Base-by-base conservation (phyloP, 2,888 invertebrate species). In the Temnothorax rugatulus region DNA sequence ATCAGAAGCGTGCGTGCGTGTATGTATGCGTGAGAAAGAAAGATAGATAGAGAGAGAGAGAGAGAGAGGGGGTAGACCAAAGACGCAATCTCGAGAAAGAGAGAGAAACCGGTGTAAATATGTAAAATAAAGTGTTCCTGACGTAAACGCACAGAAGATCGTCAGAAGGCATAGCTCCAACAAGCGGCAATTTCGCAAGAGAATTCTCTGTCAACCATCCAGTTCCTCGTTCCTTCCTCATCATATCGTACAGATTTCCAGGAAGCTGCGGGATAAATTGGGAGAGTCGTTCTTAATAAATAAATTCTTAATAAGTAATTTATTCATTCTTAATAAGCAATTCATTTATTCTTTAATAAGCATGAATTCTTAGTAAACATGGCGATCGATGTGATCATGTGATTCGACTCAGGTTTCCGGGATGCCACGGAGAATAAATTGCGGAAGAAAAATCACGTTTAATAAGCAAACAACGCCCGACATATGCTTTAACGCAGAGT, bases 101-200 rank as follows among this genome's bases (percentile, higher is more conserved):
- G 54, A 13, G 34, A 66, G 44, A 38, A 59, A 79, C 54, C 79
- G 71, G 71, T 92, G 92, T 92, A 92, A 88, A 92, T 92, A 92
- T 92, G 92, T 92, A 92, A 86, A 87, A 90, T 92, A 90, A 69
- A 89, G 83, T 90, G 88, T 91, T 90, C 90, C 88, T 86, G 90
- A 92, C 88, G 86, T 91, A 92, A 92, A 88, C 92, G 92, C 93
- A 92, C 92, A 91, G 89, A 90, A 59, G 34, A 79, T 81, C 69
- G 71, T 82, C 84, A 86, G 73, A 86, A 82, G 68, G 44, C 44
- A 83, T 87, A 84, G 64, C 50, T 81, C 66, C 66, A 38, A 59
- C 47, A 69, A 61, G 59, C 47, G 59, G 13, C 21, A 81, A 50
- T 81, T 47, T 59, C 47, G 38, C 25, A 25, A 38, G 18, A 81